Evolutionary conservation across 2,113 vertebrate species (phyloP), one percentile per base, ranked within the genome.

Genomic region (Anoura caudifer): DNA sequence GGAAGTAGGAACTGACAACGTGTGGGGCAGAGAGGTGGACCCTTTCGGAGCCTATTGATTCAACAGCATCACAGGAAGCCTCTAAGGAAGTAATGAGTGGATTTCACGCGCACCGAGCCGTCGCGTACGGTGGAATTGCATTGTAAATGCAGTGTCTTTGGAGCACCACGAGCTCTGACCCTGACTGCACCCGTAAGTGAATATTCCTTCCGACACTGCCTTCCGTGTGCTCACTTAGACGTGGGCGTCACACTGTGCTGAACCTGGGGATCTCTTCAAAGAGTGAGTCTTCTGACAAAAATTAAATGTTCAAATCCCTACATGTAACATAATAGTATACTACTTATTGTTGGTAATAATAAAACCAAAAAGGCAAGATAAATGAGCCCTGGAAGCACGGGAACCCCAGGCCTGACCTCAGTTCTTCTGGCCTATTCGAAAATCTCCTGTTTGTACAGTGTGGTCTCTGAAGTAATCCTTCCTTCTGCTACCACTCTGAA

Each of bases 111-210:
- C 97, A 91, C 77, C 69, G 92, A 69, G 59, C 31, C 14, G 26
- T 82, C 87, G 88, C 45, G 54, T 52, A 2, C 2, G 36, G 43
- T 84, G 65, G 72, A 67, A 88, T 63, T 77, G 38, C 86, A 59
- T 22, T 90, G 67, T 96, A 96, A 90, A 13, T 90, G 95, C 95
- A 63, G 13, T 92, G n/a, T 85, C 67, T 96, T 93, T 70, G 91
- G 75, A 87, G 28, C 33, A 77, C 75, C n/a, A 63, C 63, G 56
- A 73, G 8, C 95, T 97, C 73, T 52, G 81, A 22, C 77, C 41
- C 94, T 3, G 10, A 61, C 59, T 91, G 8, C 47, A 70, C 5
- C 76, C 36, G 43, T 36, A 83, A 73, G 63, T 63, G 87, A 93
- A 41, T 56, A 31, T 94, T 96, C 26, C 24, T 96, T 93, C 65